Percentiles rank a stretch among this genome's conserved stretches.
Evolutionary conservation across 2,888 invertebrate genomes (phyloP).

Genomic region (Choreutis nemorana): DNA sequence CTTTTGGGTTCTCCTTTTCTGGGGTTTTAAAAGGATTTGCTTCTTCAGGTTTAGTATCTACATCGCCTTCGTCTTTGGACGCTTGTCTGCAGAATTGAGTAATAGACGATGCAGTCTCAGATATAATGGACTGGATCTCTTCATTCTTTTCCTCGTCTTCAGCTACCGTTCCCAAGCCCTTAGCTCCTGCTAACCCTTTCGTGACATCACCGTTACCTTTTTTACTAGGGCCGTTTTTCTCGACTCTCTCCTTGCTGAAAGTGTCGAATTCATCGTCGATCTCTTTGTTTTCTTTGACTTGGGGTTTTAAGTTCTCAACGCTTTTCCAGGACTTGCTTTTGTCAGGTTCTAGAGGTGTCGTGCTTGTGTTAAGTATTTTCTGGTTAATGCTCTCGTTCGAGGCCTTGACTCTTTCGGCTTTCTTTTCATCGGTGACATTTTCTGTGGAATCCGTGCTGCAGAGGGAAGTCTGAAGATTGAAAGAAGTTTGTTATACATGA

Average conservation of each 20-base stretch:
- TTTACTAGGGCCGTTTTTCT: slow-evolving; percentile 23
- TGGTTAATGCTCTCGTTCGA: too few species aligned
- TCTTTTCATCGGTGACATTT: slow-evolving; percentile 27
- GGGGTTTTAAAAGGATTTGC: slow-evolving; percentile 7
- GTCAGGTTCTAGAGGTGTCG: slow-evolving; percentile 44
- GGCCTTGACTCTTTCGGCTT: slow-evolving; percentile 19
- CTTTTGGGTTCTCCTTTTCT: slow-evolving; percentile 10
- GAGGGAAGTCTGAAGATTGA: slow-evolving; percentile 37
- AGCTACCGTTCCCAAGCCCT: slow-evolving; percentile 32
- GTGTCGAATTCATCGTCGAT: slow-evolving; percentile 57
- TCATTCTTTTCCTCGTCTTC: slow-evolving; percentile 47
- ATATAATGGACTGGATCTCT: slow-evolving; percentile 27
- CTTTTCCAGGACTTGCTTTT: slow-evolving; percentile 34
- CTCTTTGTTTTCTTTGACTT: slow-evolving; percentile 19
- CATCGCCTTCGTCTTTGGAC: slow-evolving; percentile 7
- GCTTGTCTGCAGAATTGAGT: slow-evolving; percentile 19
- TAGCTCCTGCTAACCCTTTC: too few species aligned
- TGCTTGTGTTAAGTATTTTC: slow-evolving; percentile 26
- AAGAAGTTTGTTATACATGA: too few species aligned
- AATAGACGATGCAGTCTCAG: slow-evolving; percentile 35
- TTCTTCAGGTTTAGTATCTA: slow-evolving; percentile 12
- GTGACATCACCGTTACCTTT: slow-evolving; percentile 25
- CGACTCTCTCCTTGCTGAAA: slow-evolving; percentile 52
- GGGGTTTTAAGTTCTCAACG: slow-evolving; percentile 23
- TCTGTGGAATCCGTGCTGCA: slow-evolving; percentile 42